phyloP scores from a whole-genome alignment of 2,888 invertebrate species.

The Platycheirus albimanus region DNA sequence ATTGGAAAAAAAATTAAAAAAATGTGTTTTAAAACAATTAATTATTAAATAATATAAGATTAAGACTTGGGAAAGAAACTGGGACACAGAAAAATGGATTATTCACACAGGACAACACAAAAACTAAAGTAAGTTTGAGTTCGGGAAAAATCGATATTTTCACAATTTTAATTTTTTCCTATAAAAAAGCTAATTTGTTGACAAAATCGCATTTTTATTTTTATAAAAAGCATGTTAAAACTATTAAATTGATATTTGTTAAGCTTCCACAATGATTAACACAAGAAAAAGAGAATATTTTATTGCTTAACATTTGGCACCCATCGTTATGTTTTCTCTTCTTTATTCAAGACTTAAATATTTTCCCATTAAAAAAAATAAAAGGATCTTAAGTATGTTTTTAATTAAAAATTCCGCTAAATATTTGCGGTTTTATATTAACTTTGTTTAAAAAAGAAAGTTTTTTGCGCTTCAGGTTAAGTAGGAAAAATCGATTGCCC shows the following conservation, averaged over 20 bases:
- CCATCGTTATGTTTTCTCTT: too few species aligned
- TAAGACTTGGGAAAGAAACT: neutral
- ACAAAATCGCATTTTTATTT: neutral
- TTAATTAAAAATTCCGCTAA: too few species aligned
- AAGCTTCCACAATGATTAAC: too few species aligned
- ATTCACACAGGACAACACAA: conserved; percentile 5
- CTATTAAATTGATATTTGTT: too few species aligned
- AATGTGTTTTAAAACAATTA: conserved; percentile 22
- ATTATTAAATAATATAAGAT: neutral
- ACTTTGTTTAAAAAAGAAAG: neutral
- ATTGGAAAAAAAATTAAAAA: conserved; percentile 14
- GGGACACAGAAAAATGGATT: neutral
- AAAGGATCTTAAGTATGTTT: too few species aligned
- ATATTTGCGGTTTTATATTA: neutral
- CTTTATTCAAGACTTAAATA: too few species aligned
- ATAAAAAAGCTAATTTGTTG: neutral
- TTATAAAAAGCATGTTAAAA: neutral
- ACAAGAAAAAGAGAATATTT: too few species aligned
- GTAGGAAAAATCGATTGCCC: conserved; percentile 63
- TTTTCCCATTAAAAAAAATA: too few species aligned
- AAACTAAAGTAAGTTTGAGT: conserved; percentile 38
- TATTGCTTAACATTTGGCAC: too few species aligned
- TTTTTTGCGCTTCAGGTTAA: conserved; percentile 8
- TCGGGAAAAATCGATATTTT: conserved; percentile 63
- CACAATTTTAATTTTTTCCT: neutral